Percentiles rank a stretch among this genome's conserved stretches.
Conservation (phyloP, 2,888 invertebrate species). For the Ptychoptera contaminata region DNA sequence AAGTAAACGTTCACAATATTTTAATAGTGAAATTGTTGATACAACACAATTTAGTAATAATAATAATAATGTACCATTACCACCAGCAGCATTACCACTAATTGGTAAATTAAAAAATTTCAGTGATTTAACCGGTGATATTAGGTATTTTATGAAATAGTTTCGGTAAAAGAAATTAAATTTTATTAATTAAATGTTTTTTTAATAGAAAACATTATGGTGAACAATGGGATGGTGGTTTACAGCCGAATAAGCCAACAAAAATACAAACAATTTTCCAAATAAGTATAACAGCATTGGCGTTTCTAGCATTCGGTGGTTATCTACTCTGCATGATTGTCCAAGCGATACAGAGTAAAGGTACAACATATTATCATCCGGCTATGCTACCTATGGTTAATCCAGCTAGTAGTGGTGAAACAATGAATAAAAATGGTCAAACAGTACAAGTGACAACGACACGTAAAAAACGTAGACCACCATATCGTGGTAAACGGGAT, state of each 20-base stretch:
- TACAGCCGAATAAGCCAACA: conserved; percentile 30
- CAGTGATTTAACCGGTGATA: background rate
- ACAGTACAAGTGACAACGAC: background rate
- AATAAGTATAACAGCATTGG: conserved; percentile 57
- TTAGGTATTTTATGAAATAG: background rate
- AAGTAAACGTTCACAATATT: too few relatives aligned
- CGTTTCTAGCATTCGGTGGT: conserved; percentile 73
- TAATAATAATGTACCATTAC: background rate
- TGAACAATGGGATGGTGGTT: background rate
- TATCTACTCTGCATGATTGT: conserved; percentile 64
- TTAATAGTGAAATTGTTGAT: background rate
- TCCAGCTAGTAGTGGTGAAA: conserved; percentile 16
- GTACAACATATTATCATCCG: conserved; percentile 29
- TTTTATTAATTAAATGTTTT: background rate
- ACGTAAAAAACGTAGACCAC: conserved; percentile 1
- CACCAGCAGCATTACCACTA: conserved; percentile 2
- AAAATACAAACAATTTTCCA: conserved; percentile 63
- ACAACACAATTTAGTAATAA: background rate
- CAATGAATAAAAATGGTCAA: conserved; percentile 13
- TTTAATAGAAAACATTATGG: conserved; percentile 8
- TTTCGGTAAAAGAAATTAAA: background rate
- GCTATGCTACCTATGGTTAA: conserved; percentile 16
- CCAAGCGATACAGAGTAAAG: conserved; percentile 53
- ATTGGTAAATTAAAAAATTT: background rate
- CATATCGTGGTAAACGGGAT: conserved; percentile 3